Conservation (phyloP, 2,797 vertebrate genomes). For the Acrossocheilus fasciatus region DNA sequence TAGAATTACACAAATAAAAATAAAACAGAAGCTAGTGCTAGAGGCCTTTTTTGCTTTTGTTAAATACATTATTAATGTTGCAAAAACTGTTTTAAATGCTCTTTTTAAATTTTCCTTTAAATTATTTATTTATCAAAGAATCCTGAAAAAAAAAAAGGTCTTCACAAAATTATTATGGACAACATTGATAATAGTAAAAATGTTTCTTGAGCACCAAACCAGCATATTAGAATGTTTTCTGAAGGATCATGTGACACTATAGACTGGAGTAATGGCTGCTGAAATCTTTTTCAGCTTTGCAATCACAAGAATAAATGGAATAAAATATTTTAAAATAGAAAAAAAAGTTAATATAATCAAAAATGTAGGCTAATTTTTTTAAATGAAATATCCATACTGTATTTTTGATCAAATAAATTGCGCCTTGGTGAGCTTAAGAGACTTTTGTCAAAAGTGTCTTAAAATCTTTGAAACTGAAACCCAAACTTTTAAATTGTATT, state of each 20-base stretch:
- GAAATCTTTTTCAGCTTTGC: not conserved
- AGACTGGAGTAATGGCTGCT: not conserved
- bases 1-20: too few relatives aligned
- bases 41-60: too few relatives aligned
- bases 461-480: not conserved
- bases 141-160: not conserved
- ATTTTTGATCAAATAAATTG: conserved; percentile 3
- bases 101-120: not conserved
- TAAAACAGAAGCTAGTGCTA: too few relatives aligned
- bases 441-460: not conserved
- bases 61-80: not conserved
- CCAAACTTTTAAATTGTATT: not conserved
- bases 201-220: not conserved
- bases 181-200: not conserved
- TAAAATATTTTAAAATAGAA: not conserved
- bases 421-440: not conserved
- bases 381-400: not conserved
- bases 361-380: not conserved
- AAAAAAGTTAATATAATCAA: too few relatives aligned
- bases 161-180: not conserved
- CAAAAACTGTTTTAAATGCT: not conserved
- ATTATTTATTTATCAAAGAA: not conserved
- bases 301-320: not conserved
- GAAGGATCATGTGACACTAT: not conserved
- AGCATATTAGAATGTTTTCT: not conserved